Conservation (phyloP, 1,140 invertebrate genomes). For the Nasonia longicornis region DNA sequence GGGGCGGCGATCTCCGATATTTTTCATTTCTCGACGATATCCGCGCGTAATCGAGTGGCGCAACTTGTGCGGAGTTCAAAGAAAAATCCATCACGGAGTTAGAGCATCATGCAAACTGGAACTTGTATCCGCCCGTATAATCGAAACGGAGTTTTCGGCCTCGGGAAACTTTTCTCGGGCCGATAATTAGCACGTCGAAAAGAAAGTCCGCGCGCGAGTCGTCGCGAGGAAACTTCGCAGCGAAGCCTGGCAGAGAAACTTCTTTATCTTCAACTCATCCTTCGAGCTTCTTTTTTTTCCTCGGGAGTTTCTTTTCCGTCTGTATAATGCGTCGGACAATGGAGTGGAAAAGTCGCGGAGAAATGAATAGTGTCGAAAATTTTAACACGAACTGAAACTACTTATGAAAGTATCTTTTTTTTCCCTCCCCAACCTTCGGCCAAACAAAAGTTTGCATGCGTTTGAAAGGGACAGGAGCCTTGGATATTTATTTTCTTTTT, state of each 20-base stretch:
- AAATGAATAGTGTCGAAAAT: neutral
- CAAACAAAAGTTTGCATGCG: neutral
- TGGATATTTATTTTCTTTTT: no score
- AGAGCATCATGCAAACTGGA: slow-evolving; percentile 12
- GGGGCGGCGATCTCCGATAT: no score
- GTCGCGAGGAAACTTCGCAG: neutral
- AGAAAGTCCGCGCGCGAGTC: neutral
- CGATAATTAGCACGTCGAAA: slow-evolving; percentile 30
- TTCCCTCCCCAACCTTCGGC: neutral
- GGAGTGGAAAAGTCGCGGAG: neutral
- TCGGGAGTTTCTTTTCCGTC: neutral
- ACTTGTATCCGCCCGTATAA: slow-evolving; percentile 13
- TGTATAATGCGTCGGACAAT: neutral
- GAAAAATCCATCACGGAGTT: neutral
- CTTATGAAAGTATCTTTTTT: neutral
- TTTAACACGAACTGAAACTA: neutral
- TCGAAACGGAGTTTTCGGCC: slow-evolving; percentile 14
- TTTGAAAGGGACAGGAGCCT: neutral
- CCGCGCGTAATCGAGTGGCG: neutral
- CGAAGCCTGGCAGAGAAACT: neutral
- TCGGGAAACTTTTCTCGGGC: neutral
- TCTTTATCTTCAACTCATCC: neutral
- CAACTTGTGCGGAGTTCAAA: neutral
- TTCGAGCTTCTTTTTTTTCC: neutral
- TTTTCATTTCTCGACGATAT: no score